Evolutionary conservation across 2,888 invertebrate genomes (phyloP).

Genomic region (Aromia moschata): DNA sequence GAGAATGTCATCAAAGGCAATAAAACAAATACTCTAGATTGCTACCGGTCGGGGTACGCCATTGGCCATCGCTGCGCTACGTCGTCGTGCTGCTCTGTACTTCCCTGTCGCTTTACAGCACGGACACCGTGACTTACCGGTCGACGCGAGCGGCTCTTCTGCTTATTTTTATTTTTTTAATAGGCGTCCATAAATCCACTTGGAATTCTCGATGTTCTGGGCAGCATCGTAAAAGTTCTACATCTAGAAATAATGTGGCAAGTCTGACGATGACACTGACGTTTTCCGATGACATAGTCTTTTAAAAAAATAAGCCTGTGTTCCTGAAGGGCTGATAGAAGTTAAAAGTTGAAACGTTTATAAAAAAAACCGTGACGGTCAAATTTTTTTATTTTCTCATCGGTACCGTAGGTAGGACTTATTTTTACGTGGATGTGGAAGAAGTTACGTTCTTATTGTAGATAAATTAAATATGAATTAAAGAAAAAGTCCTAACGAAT

Average conservation of each 20-base stretch:
- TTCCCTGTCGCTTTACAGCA: conserved; percentile 17
- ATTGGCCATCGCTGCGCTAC: conserved; percentile 39
- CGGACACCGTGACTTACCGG: conserved; percentile 48
- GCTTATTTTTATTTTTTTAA: conserved; percentile 32
- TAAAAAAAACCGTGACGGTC: too few species aligned
- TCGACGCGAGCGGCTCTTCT: conserved; percentile 37
- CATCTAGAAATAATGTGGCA: too few species aligned
- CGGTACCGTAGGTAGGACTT: too few species aligned
- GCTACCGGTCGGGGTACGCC: conserved; percentile 40
- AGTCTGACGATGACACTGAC: too few species aligned
- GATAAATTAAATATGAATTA: too few species aligned
- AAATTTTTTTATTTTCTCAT: too few species aligned
- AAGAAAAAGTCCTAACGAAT: too few species aligned
- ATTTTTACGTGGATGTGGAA: too few species aligned
- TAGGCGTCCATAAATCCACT: conserved; percentile 22
- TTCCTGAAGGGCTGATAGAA: background rate
- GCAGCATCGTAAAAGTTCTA: background rate
- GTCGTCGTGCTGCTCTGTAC: conserved; percentile 7
- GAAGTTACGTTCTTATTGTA: too few species aligned
- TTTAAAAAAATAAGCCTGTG: background rate
- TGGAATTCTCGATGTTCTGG: background rate
- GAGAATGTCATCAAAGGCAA: conserved; percentile 52
- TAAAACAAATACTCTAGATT: conserved; percentile 52
- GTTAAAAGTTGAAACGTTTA: too few species aligned
- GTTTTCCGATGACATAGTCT: background rate